Evolutionary conservation across 2,113 vertebrate genomes (phyloP).

Genomic region (Neodontobutis hainanensis): DNA sequence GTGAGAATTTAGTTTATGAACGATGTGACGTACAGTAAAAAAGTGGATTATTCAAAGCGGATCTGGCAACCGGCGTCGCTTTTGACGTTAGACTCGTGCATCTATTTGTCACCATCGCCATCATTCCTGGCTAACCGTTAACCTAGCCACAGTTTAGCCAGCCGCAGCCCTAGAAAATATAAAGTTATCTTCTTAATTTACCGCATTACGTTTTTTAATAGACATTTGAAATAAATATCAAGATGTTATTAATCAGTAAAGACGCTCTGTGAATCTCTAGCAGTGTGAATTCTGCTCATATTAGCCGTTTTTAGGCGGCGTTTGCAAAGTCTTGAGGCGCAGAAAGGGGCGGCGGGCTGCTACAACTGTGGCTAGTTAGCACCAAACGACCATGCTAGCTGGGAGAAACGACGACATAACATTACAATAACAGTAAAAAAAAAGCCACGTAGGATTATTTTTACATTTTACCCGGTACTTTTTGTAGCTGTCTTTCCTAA

Average conservation of each 20-base stretch:
- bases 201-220: background rate
- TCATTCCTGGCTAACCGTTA: conserved; percentile 43
- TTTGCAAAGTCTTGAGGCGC: conserved; percentile 60
- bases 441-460: background rate
- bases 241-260: conserved; percentile 23
- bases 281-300: conserved; percentile 12
- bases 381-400: background rate
- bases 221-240: background rate
- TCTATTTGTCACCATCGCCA: conserved; percentile 62
- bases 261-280: background rate
- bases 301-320: conserved; percentile 15
- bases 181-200: background rate
- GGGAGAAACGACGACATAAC: background rate
- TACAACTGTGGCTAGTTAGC: conserved; percentile 2
- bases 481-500: background rate
- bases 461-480: background rate
- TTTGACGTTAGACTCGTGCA: conserved; percentile 35
- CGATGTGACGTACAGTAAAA: background rate
- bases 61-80: conserved; percentile 48
- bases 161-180: conserved; percentile 8
- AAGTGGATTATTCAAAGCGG: background rate
- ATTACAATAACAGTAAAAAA: background rate
- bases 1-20: too few species aligned
- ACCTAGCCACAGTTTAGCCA: conserved; percentile 32
- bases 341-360: conserved; percentile 44